Conservation (phyloP, 2,113 vertebrate species). For the Motacilla tschutschensis region DNA sequence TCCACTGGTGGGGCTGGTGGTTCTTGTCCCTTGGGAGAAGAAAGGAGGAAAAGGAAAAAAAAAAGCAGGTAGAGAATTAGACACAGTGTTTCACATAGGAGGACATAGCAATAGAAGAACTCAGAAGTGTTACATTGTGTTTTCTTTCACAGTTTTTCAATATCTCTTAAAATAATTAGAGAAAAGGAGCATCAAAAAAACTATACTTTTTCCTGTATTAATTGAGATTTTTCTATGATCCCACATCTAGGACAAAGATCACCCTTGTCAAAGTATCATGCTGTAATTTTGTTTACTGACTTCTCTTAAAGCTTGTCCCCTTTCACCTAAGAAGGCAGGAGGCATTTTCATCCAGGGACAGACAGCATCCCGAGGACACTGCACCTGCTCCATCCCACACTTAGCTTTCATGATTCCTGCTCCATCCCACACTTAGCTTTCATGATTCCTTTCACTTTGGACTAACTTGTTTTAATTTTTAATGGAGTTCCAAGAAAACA, state of each 20-base stretch:
- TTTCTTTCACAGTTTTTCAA: neutral
- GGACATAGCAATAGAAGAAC: neutral
- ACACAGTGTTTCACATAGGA: neutral
- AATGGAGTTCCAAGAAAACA: neutral
- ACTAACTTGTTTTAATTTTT: neutral
- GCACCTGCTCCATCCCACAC: neutral
- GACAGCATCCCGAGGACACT: neutral
- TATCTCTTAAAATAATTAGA: neutral
- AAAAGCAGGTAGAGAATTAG: neutral
- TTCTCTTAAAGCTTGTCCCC: neutral
- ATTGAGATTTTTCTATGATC: neutral
- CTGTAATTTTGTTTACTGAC: neutral
- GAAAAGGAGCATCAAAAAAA: neutral
- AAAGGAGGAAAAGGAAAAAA: neutral
- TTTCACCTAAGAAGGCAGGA: neutral
- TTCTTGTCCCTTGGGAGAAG: slow-evolving; percentile 76
- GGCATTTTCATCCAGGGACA: neutral
- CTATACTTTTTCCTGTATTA: neutral
- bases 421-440: neutral
- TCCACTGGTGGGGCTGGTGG: slow-evolving; percentile 93
- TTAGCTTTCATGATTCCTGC: neutral
- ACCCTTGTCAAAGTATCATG: neutral
- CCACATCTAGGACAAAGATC: neutral
- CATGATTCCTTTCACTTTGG: neutral
- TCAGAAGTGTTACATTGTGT: neutral